Evolutionary conservation across 2,113 vertebrate species (phyloP).

Genomic region (Cyrtonyx montezumae): DNA sequence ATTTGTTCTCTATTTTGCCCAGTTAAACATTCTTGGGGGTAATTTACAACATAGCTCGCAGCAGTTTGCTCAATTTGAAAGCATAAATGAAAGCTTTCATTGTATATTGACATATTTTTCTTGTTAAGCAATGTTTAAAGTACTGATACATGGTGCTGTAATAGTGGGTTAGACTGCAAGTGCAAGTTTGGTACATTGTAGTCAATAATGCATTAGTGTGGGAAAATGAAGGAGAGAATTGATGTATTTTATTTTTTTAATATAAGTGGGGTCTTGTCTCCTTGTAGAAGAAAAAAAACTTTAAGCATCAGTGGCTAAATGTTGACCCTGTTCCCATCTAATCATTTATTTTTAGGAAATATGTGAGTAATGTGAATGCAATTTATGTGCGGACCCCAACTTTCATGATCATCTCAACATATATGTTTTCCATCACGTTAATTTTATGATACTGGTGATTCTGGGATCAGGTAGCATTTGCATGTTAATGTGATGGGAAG

Average conservation of each 20-base stretch:
- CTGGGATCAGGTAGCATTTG: background rate
- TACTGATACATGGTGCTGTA: slow-evolving; percentile 84
- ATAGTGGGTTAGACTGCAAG: slow-evolving; percentile 81
- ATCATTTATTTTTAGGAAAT: background rate
- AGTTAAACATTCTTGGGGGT: slow-evolving; percentile 83
- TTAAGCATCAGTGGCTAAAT: background rate
- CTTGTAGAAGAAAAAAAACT: background rate
- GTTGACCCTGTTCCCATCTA: background rate
- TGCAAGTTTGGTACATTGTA: slow-evolving; percentile 78
- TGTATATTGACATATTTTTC: slow-evolving; percentile 85
- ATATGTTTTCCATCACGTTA: background rate
- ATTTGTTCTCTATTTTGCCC: slow-evolving; percentile 75
- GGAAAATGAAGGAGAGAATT: slow-evolving; percentile 47
- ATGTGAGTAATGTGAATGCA: background rate
- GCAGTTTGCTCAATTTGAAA: slow-evolving; percentile 83
- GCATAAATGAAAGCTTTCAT: slow-evolving; percentile 85
- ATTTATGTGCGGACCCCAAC: background rate
- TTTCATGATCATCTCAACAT: background rate
- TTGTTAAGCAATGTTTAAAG: slow-evolving; percentile 88
- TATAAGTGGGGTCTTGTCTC: background rate
- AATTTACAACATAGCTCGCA: slow-evolving; percentile 83
- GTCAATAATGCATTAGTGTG: slow-evolving; percentile 68
- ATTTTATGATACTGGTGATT: background rate
- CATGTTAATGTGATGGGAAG: background rate
- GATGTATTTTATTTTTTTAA: background rate